Evolutionary conservation across 1,140 invertebrate species (phyloP), one percentile per base, ranked within the genome.

Genomic region (Trichomalopsis sarcophagae): DNA sequence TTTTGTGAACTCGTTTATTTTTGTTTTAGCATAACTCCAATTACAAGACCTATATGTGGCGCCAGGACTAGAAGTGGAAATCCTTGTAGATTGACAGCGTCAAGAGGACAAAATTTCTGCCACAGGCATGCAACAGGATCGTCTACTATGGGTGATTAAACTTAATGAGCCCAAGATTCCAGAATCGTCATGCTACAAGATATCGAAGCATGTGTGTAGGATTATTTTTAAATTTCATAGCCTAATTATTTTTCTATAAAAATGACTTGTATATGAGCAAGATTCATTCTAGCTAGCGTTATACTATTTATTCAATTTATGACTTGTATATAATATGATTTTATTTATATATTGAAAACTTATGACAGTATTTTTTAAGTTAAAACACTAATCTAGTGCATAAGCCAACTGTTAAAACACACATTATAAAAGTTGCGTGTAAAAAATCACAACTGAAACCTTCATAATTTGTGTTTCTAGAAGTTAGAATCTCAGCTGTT

Each of bases 11-110:
- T 73, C 40, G 73, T 36, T 17, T 81, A 69, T 62, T 47, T 68
- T 27, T 69, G 11, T 82, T 79, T 13, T 5, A 91, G 88, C 74
- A 14, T 87, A n/a, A 89, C 87, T 47, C 89, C 88, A 30, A 6
- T 47, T n/a, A 50, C 33, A 69, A 87, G 74, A 84, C 21, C 73
- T 2, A n/a, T 86, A n/a, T 91, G 90, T 75, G 74, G 71, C 36
- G 90, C 87, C 68, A 76, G 87, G 71, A 91, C 90, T 27, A 88
- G 86, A 87, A 89, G 68, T 50, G 91, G 90, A 44, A 89, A 83
- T 55, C 87, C 78, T 44, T 92, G 91, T 85, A 89, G 91, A 4
- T 40, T 84, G 21, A 27, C 69, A 6, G 74, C 89, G 4, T 82
- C 68, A n/a, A 74, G 27, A 10, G 90, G 89, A 6, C 76, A 74